Evolutionary conservation across 2,113 vertebrate genomes (phyloP).

Genomic region (Gobio gobio): DNA sequence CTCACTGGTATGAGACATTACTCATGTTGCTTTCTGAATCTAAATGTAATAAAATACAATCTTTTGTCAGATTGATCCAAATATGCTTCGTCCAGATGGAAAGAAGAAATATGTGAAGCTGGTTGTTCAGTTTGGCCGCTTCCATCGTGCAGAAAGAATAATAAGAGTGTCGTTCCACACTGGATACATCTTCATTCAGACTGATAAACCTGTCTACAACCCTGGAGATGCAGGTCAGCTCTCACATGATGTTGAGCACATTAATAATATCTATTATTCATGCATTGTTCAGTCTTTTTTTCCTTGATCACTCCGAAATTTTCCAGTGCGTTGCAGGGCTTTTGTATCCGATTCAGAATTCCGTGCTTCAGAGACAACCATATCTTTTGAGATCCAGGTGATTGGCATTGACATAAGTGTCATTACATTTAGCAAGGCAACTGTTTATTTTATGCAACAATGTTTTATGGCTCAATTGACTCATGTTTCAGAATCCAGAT

Average conservation of each 20-base stretch:
- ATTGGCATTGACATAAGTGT: neutral
- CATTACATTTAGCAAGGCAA: neutral
- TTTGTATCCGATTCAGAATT: slow-evolving; percentile 70
- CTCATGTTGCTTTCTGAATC: neutral
- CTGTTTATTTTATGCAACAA: neutral
- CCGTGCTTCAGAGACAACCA: slow-evolving; percentile 58
- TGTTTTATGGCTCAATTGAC: neutral
- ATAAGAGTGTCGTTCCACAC: slow-evolving; percentile 72
- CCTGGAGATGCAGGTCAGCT: slow-evolving; percentile 72
- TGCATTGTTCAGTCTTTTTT: neutral
- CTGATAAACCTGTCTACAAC: slow-evolving; percentile 78
- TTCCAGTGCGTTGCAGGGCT: slow-evolving; percentile 68
- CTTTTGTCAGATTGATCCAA: slow-evolving; percentile 66
- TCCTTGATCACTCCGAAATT: neutral
- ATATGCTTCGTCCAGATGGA: slow-evolving; percentile 51
- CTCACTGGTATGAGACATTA: neutral
- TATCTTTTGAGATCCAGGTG: slow-evolving; percentile 73
- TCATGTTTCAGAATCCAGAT: slow-evolving; percentile 68
- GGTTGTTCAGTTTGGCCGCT: slow-evolving; percentile 59
- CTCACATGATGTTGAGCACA: neutral
- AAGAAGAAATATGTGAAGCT: slow-evolving; percentile 68
- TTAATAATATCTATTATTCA: too few relatives aligned
- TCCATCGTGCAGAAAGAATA: slow-evolving; percentile 26
- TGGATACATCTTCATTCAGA: slow-evolving; percentile 79
- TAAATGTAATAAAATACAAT: neutral